Evolutionary conservation across 2,113 vertebrate genomes (phyloP).

Genomic region (Dromas ardeola): DNA sequence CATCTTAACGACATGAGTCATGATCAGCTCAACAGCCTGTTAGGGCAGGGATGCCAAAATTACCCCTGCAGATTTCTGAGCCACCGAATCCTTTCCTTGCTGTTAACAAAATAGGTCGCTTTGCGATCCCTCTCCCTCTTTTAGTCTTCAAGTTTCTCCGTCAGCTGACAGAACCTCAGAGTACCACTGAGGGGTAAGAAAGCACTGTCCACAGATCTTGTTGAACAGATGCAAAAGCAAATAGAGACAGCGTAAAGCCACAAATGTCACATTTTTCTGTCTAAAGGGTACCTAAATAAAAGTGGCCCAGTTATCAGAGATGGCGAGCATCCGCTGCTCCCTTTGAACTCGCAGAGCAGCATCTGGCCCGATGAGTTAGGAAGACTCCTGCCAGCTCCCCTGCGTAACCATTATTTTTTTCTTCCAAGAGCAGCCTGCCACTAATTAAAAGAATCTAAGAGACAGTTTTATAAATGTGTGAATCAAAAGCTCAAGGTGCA

Average conservation of each 20-base stretch:
- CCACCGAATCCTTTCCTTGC: neutral
- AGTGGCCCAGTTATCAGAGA: neutral
- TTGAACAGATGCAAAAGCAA: constrained; percentile 20
- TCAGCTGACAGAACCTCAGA: neutral
- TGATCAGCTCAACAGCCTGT: neutral
- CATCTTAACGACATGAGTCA: constrained; percentile 33
- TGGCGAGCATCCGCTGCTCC: neutral
- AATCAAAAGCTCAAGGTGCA: constrained; percentile 48
- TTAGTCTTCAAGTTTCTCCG: neutral
- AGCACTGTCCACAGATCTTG: neutral
- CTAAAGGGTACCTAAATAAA: constrained; percentile 13
- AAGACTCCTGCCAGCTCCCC: constrained; percentile 7
- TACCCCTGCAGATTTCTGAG: neutral
- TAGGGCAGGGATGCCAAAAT: constrained; percentile 33
- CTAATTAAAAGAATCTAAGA: constrained; percentile 65
- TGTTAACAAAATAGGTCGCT: constrained; percentile 13
- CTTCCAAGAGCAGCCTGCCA: constrained; percentile 2
- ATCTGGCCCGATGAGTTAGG: neutral
- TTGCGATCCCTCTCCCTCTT: neutral
- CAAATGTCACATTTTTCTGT: constrained; percentile 15
- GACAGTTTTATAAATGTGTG: constrained; percentile 30
- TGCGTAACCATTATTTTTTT: neutral
- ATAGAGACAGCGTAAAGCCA: neutral
- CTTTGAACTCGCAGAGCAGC: constrained; percentile 16
- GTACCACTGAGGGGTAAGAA: neutral